These are phyloP conservation scores for Wasmannia auropunctata DNA, from an alignment of 1,140 invertebrate species.

Conservation along the genomic window DNA sequence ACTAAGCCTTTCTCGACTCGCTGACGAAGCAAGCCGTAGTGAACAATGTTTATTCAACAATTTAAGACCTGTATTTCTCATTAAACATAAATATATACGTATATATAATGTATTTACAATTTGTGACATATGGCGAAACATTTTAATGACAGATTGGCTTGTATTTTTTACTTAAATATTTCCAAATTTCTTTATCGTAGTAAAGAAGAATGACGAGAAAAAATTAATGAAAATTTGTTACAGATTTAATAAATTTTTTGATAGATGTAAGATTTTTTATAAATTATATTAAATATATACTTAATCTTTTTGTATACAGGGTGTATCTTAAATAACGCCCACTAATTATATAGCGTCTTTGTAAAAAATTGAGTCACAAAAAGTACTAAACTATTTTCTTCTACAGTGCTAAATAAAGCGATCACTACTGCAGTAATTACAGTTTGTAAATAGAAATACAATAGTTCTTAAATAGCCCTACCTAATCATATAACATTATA, in stretches of 20 bases:
- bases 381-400: too few relatives aligned
- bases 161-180: background rate
- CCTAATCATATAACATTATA: too few relatives aligned
- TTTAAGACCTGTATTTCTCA: constrained; percentile 5
- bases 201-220: background rate
- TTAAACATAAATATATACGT: background rate
- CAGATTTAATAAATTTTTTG: background rate
- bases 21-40: constrained; percentile 28
- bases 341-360: too few relatives aligned
- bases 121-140: background rate
- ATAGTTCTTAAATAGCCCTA: too few relatives aligned
- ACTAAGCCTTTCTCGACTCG: constrained; percentile 29
- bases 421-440: too few relatives aligned
- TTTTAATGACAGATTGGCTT: background rate
- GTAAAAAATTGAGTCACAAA: too few relatives aligned
- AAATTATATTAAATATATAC: background rate
- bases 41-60: background rate
- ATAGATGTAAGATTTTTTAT: background rate
- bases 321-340: too few relatives aligned
- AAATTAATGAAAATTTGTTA: background rate
- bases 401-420: too few relatives aligned
- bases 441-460: too few relatives aligned
- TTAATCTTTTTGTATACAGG: too few relatives aligned
- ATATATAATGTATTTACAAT: background rate
- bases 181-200: background rate